Percentiles rank a stretch among this genome's conserved stretches.
These are phyloP conservation scores for Rhinophrynus dorsalis DNA, from an alignment of 2,797 vertebrate genomes.

Conservation along the genomic window DNA sequence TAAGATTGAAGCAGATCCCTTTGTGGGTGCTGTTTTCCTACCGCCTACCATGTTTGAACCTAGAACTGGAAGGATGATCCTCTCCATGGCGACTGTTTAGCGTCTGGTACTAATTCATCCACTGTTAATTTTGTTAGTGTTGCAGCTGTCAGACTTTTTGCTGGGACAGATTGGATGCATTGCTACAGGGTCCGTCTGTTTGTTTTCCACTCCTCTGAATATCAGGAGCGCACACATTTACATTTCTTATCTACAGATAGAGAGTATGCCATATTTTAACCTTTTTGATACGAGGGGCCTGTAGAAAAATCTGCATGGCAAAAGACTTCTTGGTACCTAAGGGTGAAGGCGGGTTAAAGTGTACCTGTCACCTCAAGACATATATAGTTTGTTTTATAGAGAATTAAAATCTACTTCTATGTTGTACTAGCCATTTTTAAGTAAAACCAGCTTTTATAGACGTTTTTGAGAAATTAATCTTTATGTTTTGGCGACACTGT, in stretches of 20 bases:
- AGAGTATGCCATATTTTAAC: constrained; percentile 55
- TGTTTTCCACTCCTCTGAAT: constrained; percentile 86
- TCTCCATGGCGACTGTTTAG: constrained; percentile 72
- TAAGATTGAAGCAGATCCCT: too few species aligned
- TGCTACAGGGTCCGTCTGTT: constrained; percentile 90
- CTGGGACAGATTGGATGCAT: constrained; percentile 86
- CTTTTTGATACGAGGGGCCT: constrained; percentile 3
- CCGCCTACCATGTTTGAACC: constrained; percentile 29
- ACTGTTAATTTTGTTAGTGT: constrained; percentile 94
- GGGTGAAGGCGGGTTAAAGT: too few species aligned
- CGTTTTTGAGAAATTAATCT: too few species aligned
- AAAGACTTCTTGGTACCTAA: too few species aligned
- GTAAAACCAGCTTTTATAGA: too few species aligned
- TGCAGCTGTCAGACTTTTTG: constrained; percentile 89
- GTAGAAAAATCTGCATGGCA: background rate
- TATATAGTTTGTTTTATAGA: too few species aligned
- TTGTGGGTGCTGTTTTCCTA: too few species aligned
- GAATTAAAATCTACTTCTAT: too few species aligned
- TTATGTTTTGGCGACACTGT: too few species aligned
- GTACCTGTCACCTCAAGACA: too few species aligned
- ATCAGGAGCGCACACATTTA: constrained; percentile 77
- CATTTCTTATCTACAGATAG: constrained; percentile 70
- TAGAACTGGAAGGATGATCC: constrained; percentile 56
- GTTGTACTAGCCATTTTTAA: too few species aligned
- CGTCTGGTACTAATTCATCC: constrained; percentile 95